Base-by-base conservation (phyloP, 2,113 vertebrate species). In the Gorsachius goisagi region DNA sequence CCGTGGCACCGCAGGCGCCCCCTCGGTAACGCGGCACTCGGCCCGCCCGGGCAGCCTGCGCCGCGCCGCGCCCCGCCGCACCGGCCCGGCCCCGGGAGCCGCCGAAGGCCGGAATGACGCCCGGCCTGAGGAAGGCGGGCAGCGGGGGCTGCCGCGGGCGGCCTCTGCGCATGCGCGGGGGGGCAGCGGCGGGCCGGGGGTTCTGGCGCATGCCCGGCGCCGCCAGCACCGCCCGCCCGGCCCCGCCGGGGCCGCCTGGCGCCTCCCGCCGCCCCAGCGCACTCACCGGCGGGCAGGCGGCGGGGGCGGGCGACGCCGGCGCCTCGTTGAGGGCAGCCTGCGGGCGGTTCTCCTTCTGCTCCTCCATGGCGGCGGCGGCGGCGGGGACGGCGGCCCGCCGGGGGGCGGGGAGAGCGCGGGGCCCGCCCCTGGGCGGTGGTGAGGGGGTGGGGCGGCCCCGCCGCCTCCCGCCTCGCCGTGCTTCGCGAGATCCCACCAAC, bases 401-500 rank as follows among this genome's bases (percentile, higher is more conserved):
- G 6, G 19, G 63, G 69, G 80, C 71, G 81, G 75, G 76, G 13
- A 75, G 59, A 73, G 66, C 26, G 44, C 37, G 11, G 44, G 22
- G 15, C 62, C 87, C 73, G 84, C 91, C 91, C 84, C 69, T 45
- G 53, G 55, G 71, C n/a, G 15, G 66, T 12, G 69, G 68, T n/a
- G 50, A 15, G 10, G 39, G 39, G 39, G 39, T 39, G 39, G 39
- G 39, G 20, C 45, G 22, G 28, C 22, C 4, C 37, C 9, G 28
- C 28, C 12, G 6, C 35, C 44, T 10, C 8, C 22, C 9, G 28
- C 28, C 4, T 45, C 24, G 24, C 10, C 9, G 28, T 20, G 5
- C 20, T 15, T 22, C 7, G 3, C 1, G 8, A 8, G 9, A 2
- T 0, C 2, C 6, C 1, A 2, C 1, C 22, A 2, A 15, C 19